phyloP scores from a whole-genome alignment of 2,113 vertebrate species.

The Otus sunia region DNA sequence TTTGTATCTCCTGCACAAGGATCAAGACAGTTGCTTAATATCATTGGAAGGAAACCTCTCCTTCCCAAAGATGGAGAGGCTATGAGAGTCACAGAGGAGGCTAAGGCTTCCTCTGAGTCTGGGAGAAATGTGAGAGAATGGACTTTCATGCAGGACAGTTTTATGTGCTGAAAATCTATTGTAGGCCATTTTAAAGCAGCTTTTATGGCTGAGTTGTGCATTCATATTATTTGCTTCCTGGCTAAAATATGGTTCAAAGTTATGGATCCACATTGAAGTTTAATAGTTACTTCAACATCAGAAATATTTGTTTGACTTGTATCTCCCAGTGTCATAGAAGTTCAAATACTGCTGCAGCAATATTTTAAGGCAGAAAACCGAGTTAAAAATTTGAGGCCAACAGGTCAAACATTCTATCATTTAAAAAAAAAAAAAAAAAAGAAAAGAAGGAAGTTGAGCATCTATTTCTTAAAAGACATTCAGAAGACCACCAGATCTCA shows the following conservation, averaged over 20 bases:
- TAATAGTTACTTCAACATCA: slow-evolving; percentile 4
- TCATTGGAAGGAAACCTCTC: slow-evolving; percentile 5
- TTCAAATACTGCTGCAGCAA: slow-evolving; percentile 20
- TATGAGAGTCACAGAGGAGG: background rate
- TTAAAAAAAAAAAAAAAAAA: background rate
- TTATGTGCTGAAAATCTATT: background rate
- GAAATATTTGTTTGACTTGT: slow-evolving; percentile 40
- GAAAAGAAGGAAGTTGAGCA: background rate
- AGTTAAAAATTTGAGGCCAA: slow-evolving; percentile 39
- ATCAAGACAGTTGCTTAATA: background rate
- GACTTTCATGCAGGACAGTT: background rate
- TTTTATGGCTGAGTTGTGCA: background rate
- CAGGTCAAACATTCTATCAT: slow-evolving; percentile 33
- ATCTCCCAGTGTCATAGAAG: background rate
- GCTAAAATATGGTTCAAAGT: background rate
- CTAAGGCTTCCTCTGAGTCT: background rate
- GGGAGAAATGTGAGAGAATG: background rate
- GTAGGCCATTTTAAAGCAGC: background rate
- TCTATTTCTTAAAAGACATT: slow-evolving; percentile 19
- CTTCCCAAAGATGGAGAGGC: background rate
- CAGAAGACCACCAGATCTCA: slow-evolving; percentile 10
- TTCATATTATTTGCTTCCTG: background rate
- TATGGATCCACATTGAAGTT: background rate
- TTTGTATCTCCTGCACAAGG: background rate
- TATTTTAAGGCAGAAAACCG: background rate